phyloP scores from a whole-genome alignment of 1,140 invertebrate species.

The Nasonia giraulti region DNA sequence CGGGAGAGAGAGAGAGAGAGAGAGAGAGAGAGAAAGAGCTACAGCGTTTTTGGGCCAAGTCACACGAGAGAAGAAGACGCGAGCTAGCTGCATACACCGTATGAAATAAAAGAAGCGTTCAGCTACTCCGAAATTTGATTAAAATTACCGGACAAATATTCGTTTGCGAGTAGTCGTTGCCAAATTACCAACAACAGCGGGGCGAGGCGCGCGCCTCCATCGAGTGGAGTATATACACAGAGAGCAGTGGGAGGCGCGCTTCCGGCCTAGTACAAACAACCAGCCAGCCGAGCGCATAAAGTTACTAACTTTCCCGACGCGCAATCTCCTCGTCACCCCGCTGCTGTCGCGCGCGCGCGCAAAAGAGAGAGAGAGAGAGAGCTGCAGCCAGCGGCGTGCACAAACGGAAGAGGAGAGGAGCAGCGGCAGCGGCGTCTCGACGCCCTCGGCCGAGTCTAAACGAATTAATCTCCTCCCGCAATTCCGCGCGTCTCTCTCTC shows the following conservation, averaged over 20 bases:
- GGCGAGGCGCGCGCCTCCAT: too few species aligned
- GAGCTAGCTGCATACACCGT: background rate
- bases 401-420: conserved; percentile 56
- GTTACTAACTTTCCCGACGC: conserved; percentile 69
- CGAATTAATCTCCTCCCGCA: conserved; percentile 60
- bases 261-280: conserved; percentile 70
- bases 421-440: conserved; percentile 54
- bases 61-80: too few species aligned
- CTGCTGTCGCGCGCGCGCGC: conserved; percentile 16
- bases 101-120: conserved; percentile 18
- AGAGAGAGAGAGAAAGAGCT: too few species aligned
- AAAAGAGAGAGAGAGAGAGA: too few species aligned
- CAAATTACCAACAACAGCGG: conserved; percentile 67
- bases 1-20: background rate
- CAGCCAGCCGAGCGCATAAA: conserved; percentile 61
- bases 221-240: conserved; percentile 8
- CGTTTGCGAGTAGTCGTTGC: conserved; percentile 61
- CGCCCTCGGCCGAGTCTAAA: conserved; percentile 61
- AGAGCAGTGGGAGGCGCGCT: conserved; percentile 57
- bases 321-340: conserved; percentile 62
- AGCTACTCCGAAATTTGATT: conserved; percentile 20
- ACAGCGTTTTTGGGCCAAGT: too few species aligned
- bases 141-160: conserved; percentile 42
- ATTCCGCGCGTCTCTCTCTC: conserved; percentile 25
- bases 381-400: conserved; percentile 10